A percentile compares a stretch with the other conserved stretches of the same genome.
Evolutionary conservation across 2,888 invertebrate genomes (phyloP).

Genomic region (Zelleria hepariella): DNA sequence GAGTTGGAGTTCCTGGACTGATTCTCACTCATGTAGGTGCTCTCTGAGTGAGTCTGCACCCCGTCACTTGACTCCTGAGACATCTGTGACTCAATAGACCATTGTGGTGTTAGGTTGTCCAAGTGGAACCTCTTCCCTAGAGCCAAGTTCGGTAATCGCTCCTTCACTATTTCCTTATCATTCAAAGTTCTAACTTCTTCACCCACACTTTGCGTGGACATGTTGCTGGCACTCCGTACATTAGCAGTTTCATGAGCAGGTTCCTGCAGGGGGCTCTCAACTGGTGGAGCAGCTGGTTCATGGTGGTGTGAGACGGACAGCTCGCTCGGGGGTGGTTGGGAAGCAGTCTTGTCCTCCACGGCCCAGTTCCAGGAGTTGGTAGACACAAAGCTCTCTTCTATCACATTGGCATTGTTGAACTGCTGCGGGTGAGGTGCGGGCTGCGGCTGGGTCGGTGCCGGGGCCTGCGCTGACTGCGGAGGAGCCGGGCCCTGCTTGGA

Average conservation of each 20-base stretch:
- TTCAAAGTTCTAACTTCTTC: constrained; percentile 48
- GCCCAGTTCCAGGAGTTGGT: constrained; percentile 76
- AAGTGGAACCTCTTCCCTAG: constrained; percentile 53
- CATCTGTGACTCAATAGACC: constrained; percentile 77
- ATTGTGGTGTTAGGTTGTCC: constrained; percentile 70
- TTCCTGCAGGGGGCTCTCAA: constrained; percentile 15
- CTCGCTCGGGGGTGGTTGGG: not conserved
- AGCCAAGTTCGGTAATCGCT: constrained; percentile 56
- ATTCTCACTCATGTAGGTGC: constrained; percentile 72
- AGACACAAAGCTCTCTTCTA: constrained; percentile 72
- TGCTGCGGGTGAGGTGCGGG: constrained; percentile 16
- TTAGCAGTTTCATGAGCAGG: constrained; percentile 10
- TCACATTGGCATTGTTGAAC: constrained; percentile 57
- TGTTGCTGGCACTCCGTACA: constrained; percentile 25
- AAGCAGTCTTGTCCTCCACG: constrained; percentile 52
- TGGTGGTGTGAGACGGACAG: constrained; percentile 7
- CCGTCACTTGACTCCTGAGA: constrained; percentile 77
- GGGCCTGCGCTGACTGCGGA: constrained; percentile 18
- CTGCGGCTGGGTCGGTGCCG: constrained; percentile 15
- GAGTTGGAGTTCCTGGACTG: constrained; percentile 69
- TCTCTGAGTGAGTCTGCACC: constrained; percentile 72
- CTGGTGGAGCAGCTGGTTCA: constrained; percentile 18
- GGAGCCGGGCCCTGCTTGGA: constrained; percentile 43
- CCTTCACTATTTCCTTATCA: constrained; percentile 52
- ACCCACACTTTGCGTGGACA: constrained; percentile 19